Conservation (phyloP, 2,113 vertebrate genomes). For the Myotis lucifugus region DNA sequence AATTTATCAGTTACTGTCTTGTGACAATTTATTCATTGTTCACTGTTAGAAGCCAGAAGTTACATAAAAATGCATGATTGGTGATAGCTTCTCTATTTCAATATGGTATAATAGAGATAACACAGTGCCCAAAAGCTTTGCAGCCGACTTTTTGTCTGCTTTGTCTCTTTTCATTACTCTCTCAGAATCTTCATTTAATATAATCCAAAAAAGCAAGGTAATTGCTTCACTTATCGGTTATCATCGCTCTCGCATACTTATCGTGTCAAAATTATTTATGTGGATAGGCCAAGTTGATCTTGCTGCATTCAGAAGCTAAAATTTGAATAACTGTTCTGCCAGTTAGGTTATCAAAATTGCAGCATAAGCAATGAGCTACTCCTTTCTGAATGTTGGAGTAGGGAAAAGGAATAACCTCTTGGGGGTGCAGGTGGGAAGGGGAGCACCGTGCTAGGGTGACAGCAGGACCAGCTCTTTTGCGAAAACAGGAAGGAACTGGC, state of each 20-base stretch:
- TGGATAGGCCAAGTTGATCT: slow-evolving; percentile 90
- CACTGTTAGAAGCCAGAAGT: slow-evolving; percentile 89
- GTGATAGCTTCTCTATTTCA: slow-evolving; percentile 92
- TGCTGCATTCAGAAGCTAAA: slow-evolving; percentile 88
- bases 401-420: slow-evolving; percentile 61
- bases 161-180: slow-evolving; percentile 93
- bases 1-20: slow-evolving; percentile 92
- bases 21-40: slow-evolving; percentile 92
- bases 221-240: slow-evolving; percentile 92
- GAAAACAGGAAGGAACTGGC: not conserved
- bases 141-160: slow-evolving; percentile 89
- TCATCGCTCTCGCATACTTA: slow-evolving; percentile 89
- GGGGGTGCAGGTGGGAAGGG: slow-evolving; percentile 1
- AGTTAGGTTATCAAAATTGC: slow-evolving; percentile 89
- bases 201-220: slow-evolving; percentile 92
- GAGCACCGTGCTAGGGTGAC: not conserved
- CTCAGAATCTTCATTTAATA: slow-evolving; percentile 93
- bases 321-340: slow-evolving; percentile 91
- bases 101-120: slow-evolving; percentile 93
- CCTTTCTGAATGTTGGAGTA: slow-evolving; percentile 70
- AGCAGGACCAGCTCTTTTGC: not conserved
- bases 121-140: slow-evolving; percentile 89
- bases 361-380: slow-evolving; percentile 86
- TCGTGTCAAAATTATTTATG: slow-evolving; percentile 93
- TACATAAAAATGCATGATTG: slow-evolving; percentile 90